Evolutionary conservation across 2,888 invertebrate species (phyloP), one percentile per base, ranked within the genome.

Genomic region (Adela reaumurella): DNA sequence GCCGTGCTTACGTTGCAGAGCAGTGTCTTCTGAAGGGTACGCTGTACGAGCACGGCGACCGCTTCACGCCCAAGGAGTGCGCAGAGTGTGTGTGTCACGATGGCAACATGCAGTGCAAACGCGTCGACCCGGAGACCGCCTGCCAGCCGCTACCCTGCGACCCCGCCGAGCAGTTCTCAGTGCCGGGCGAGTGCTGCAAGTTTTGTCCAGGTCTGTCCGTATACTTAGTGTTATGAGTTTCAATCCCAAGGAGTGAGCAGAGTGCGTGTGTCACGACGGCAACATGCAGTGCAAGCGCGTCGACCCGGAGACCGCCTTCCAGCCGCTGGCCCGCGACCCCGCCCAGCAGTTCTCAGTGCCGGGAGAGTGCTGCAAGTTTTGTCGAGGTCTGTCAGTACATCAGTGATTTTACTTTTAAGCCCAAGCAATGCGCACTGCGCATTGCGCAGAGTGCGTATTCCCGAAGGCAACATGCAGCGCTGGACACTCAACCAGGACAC

Each of bases 201-300:
- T 90, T 91, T 66, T 94, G 94, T 70, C 89, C 89, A 77, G 93
- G 93, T 91, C n/a, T n/a, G n/a, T n/a, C n/a, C n/a, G n/a, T n/a
- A n/a, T n/a, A n/a, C n/a, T n/a, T n/a, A n/a, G n/a, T n/a, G n/a
- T n/a, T n/a, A n/a, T n/a, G n/a, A n/a, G 73, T 35, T 82, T 83
- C 58, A 86, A 85, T 59, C 84, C 88, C 49, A 85, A 85, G 62
- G 88, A 88, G 64, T 94, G 93, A 71, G 83, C 88, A 47, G 88
- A 88, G 62, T 94, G 94, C 72, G 84, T 87, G 58, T 94, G 94
- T 70, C 82, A 84, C 62, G 89, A 93, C 68, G 93, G 92, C 46
- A 85, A 82, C 60, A 90, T 92, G 87, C 83, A 84, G 62, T 94
- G 93, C 72, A 79, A 82, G 55, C 83, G 84, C 59, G 83, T 86